Evolutionary conservation across 2,888 invertebrate species (phyloP).

Genomic region (Drosophila leonis): DNA sequence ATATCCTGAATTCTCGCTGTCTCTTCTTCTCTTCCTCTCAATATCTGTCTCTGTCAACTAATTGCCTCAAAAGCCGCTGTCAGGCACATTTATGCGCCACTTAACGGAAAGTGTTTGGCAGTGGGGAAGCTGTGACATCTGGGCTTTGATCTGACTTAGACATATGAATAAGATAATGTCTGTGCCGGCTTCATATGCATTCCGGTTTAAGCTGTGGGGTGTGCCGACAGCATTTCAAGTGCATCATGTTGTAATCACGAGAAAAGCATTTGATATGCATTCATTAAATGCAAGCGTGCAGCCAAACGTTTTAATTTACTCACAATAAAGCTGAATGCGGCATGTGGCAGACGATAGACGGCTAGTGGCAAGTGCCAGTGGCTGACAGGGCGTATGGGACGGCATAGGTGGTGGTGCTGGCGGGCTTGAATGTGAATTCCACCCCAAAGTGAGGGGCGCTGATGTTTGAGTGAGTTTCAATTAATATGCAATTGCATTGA

Average conservation of each 20-base stretch:
- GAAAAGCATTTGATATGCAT: constrained; percentile 62
- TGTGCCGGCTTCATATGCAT: not conserved
- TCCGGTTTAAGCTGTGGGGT: not conserved
- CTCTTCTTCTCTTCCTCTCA: not conserved
- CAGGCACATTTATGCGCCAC: constrained; percentile 37
- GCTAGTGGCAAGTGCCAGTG: constrained; percentile 5
- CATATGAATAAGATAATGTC: constrained; percentile 28
- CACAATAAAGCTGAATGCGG: constrained; percentile 36
- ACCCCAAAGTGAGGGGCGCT: constrained; percentile 19
- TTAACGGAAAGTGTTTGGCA: constrained; percentile 33
- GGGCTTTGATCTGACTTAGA: constrained; percentile 64
- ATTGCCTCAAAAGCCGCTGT: constrained; percentile 54
- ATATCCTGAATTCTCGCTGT: not conserved
- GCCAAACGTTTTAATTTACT: constrained; percentile 63
- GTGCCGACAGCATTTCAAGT: constrained; percentile 32
- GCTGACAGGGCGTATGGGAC: constrained; percentile 21
- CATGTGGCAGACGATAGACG: constrained; percentile 11
- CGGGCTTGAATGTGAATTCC: constrained; percentile 20
- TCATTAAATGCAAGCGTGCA: constrained; percentile 53
- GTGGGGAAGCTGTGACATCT: constrained; percentile 13
- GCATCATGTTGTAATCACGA: constrained; percentile 44
- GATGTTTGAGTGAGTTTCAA: constrained; percentile 54
- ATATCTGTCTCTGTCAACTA: constrained; percentile 23
- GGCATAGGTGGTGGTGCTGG: not conserved
- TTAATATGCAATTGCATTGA: constrained; percentile 66